phyloP scores from a whole-genome alignment of 2,797 vertebrate genomes.

The Tachyglossus aculeatus region DNA sequence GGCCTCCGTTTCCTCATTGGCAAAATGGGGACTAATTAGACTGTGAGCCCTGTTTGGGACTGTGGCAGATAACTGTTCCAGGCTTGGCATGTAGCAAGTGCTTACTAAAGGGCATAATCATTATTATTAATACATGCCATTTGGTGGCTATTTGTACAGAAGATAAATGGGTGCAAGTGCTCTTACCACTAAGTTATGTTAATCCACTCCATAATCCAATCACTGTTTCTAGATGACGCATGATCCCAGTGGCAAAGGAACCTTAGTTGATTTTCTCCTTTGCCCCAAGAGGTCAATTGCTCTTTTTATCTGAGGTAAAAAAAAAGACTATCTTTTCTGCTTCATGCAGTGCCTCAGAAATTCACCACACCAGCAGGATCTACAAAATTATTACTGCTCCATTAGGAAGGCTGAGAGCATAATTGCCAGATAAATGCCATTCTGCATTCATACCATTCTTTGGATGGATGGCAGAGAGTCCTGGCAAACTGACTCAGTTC shows the following conservation, averaged over 20 bases:
- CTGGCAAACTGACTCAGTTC: not conserved
- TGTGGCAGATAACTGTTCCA: too few species aligned
- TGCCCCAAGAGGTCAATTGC: slow-evolving; percentile 38
- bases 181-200: slow-evolving; percentile 41
- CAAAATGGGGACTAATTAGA: too few species aligned
- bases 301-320: slow-evolving; percentile 24
- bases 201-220: slow-evolving; percentile 31
- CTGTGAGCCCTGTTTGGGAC: too few species aligned
- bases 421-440: not conserved
- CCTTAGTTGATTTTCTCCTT: slow-evolving; percentile 34
- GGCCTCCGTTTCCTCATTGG: too few species aligned
- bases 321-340: not conserved
- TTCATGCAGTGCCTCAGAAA: slow-evolving; percentile 32
- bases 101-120: too few species aligned
- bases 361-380: not conserved
- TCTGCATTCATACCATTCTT: not conserved
- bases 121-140: too few species aligned
- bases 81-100: too few species aligned
- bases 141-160: slow-evolving; percentile 18
- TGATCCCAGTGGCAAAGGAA: slow-evolving; percentile 32
- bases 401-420: slow-evolving; percentile 5
- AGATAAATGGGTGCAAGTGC: slow-evolving; percentile 2
- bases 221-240: slow-evolving; percentile 36
- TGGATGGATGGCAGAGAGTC: not conserved
- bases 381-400: not conserved